Conservation (phyloP, 2,888 invertebrate species). For the Drosophila lacicola region DNA sequence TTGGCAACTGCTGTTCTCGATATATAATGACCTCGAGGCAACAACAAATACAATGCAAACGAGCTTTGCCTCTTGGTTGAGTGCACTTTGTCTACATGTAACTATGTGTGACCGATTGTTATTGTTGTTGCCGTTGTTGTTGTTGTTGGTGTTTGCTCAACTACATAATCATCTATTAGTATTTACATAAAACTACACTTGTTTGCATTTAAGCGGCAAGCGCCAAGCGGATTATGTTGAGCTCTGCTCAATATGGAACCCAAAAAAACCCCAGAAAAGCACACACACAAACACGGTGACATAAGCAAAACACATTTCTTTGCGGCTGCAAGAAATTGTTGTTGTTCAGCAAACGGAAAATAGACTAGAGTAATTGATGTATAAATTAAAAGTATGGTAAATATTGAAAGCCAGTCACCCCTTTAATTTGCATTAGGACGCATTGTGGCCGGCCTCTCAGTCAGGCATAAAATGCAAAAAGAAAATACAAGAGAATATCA, state of each 20-base stretch:
- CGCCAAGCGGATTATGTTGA: conserved; percentile 73
- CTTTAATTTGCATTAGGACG: conserved; percentile 23
- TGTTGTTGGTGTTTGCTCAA: conserved; percentile 72
- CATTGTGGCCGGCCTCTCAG: conserved; percentile 4
- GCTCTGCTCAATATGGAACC: conserved; percentile 13
- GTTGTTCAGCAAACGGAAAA: conserved; percentile 26
- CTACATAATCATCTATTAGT: conserved; percentile 80
- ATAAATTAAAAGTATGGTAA: conserved; percentile 24
- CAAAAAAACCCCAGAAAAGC: not conserved
- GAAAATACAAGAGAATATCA: conserved; percentile 8
- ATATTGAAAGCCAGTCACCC: conserved; percentile 22
- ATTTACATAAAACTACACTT: conserved; percentile 79
- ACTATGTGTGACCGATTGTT: conserved; percentile 74
- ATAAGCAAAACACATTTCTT: conserved; percentile 31
- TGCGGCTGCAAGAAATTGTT: conserved; percentile 17
- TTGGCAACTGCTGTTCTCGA: conserved; percentile 81
- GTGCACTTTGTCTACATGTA: conserved; percentile 77
- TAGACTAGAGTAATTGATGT: conserved; percentile 25
- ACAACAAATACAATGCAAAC: conserved; percentile 56
- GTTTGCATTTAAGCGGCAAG: conserved; percentile 74
- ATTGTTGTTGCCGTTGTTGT: conserved; percentile 37
- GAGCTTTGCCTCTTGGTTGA: conserved; percentile 69
- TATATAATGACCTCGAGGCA: conserved; percentile 81
- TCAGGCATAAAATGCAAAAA: conserved; percentile 23
- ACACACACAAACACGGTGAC: conserved; percentile 2